phyloP scores from a whole-genome alignment of 2,797 vertebrate species.

The Silurus lanzhouensis region DNA sequence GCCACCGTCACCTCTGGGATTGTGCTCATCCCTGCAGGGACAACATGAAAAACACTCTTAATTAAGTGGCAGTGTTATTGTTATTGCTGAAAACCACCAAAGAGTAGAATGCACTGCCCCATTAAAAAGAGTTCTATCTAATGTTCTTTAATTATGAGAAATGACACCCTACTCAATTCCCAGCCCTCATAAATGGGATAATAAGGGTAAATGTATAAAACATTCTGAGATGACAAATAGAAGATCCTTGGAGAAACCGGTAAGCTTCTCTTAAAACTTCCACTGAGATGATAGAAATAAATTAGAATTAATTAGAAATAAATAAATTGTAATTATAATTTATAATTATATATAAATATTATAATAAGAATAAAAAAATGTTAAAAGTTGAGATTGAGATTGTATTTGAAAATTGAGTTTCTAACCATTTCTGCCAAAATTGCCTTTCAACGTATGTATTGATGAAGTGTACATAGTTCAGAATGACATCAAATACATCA shows the following conservation, averaged over 20 bases:
- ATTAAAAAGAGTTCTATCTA: slow-evolving; percentile 46
- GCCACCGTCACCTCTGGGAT: slow-evolving; percentile 75
- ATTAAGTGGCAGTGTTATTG: slow-evolving; percentile 43
- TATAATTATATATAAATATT: neutral
- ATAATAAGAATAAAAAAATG: neutral
- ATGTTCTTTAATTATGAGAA: slow-evolving; percentile 39
- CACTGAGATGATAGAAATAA: neutral
- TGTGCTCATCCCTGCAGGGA: slow-evolving; percentile 70
- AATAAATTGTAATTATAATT: too few relatives aligned
- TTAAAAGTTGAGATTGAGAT: neutral
- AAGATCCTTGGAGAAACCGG: neutral
- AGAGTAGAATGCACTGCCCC: slow-evolving; percentile 23
- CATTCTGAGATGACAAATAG: neutral
- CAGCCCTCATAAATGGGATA: neutral
- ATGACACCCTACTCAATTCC: slow-evolving; percentile 18
- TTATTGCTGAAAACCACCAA: slow-evolving; percentile 40
- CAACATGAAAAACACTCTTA: slow-evolving; percentile 16
- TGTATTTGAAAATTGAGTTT: neutral
- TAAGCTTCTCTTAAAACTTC: neutral
- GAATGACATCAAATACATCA: slow-evolving; percentile 11
- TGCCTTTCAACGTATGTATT: neutral
- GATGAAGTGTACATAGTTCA: neutral
- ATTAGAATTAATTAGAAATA: neutral
- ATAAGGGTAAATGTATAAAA: neutral
- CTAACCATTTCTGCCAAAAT: neutral